Evolutionary conservation across 2,888 invertebrate species (phyloP).

Genomic region (Zeuzera pyrina): DNA sequence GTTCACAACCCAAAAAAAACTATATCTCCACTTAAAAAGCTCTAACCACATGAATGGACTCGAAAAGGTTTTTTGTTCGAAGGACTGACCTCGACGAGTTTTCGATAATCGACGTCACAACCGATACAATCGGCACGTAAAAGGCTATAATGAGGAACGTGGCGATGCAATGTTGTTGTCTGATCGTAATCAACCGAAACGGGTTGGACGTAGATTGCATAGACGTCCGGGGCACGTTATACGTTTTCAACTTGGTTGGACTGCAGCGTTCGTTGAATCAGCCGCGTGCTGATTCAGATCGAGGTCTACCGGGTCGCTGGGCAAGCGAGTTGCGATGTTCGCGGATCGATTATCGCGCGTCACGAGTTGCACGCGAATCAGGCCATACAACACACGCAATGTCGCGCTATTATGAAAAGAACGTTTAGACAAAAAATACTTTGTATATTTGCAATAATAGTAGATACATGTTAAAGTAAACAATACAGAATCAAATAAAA

Average conservation of each 20-base stretch:
- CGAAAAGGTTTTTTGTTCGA: conserved; percentile 29
- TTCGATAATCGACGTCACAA: conserved; percentile 48
- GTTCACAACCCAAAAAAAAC: conserved; percentile 29
- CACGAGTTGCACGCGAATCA: conserved; percentile 30
- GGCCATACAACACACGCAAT: conserved; percentile 19
- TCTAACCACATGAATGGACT: conserved; percentile 40
- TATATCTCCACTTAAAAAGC: conserved; percentile 19
- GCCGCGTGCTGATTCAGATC: conserved; percentile 59
- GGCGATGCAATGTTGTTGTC: conserved; percentile 32
- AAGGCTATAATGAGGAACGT: conserved; percentile 47
- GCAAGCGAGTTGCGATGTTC: conserved; percentile 37
- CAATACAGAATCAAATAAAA: no score
- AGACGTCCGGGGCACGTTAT: conserved; percentile 18
- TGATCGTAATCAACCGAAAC: conserved; percentile 36
- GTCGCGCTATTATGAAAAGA: conserved; percentile 19
- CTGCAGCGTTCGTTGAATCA: conserved; percentile 41
- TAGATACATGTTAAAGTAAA: no score
- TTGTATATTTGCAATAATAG: no score
- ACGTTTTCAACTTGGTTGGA: conserved; percentile 38
- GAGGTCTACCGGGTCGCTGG: conserved; percentile 51
- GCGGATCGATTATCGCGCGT: conserved; percentile 42
- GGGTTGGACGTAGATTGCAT: conserved; percentile 7
- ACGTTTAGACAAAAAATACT: no score
- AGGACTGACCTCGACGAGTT: conserved; percentile 48
- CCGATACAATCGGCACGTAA: conserved; percentile 51